phyloP scores from a whole-genome alignment of 2,113 vertebrate genomes.

The Gila orcuttii region DNA sequence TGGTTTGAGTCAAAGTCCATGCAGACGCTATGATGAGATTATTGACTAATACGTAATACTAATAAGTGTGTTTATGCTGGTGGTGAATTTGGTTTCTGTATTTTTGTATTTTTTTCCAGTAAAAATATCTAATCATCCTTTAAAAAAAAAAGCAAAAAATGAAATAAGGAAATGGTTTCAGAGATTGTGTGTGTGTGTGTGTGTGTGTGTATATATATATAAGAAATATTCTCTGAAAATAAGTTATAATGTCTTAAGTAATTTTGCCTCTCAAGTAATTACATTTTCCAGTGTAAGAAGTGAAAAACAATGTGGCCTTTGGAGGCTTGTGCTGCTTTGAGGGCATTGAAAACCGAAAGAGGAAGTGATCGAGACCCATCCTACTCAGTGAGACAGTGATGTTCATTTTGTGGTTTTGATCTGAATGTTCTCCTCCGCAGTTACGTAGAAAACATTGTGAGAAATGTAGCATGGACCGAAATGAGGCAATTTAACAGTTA shows the following conservation, averaged over 20 bases:
- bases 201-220: too few relatives aligned
- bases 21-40: not conserved
- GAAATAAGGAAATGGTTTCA: not conserved
- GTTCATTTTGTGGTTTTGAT: constrained; percentile 44
- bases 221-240: not conserved
- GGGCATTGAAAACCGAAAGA: constrained; percentile 52
- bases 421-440: not conserved
- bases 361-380: constrained; percentile 42
- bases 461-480: not conserved
- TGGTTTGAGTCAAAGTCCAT: constrained; percentile 18
- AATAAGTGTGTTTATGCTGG: not conserved
- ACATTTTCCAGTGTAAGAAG: not conserved
- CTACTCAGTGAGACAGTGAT: constrained; percentile 13
- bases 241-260: not conserved
- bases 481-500: constrained; percentile 5
- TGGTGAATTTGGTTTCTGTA: not conserved
- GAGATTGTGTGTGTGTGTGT: not conserved
- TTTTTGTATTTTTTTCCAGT: not conserved
- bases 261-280: not conserved
- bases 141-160: not conserved
- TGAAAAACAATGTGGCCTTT: constrained; percentile 4
- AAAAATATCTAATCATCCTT: not conserved
- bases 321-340: constrained; percentile 27
- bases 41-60: not conserved
- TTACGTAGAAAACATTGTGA: not conserved